phyloP scores from a whole-genome alignment of 1,140 invertebrate genomes.

The Pseudomyrmex flavicornis region DNA sequence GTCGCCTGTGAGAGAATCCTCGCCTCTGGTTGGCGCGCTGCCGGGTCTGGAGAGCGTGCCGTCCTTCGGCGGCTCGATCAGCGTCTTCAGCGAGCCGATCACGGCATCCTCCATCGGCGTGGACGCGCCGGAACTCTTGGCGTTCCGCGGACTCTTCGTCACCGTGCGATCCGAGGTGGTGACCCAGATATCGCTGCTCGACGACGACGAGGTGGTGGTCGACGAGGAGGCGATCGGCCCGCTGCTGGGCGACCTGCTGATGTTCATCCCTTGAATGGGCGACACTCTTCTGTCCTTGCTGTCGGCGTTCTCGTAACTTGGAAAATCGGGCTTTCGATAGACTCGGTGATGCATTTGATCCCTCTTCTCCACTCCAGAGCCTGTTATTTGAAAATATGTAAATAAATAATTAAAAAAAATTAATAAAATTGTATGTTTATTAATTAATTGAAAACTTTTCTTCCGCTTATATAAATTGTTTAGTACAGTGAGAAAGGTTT shows the following conservation, averaged over 20 bases:
- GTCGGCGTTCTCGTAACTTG: slow-evolving; percentile 65
- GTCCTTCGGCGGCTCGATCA: slow-evolving; percentile 79
- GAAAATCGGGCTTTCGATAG: slow-evolving; percentile 69
- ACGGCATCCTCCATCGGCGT: slow-evolving; percentile 84
- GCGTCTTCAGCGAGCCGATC: slow-evolving; percentile 78
- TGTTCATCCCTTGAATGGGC: slow-evolving; percentile 79
- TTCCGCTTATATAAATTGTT: background rate
- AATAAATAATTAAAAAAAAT: background rate
- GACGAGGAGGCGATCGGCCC: slow-evolving; percentile 74
- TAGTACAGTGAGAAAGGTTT: background rate
- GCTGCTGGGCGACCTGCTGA: slow-evolving; percentile 79
- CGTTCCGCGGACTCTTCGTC: slow-evolving; percentile 84
- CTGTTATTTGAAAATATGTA: background rate
- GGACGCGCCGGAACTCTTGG: slow-evolving; percentile 85
- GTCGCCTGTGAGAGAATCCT: slow-evolving; percentile 76
- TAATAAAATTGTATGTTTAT: background rate
- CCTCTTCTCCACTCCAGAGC: slow-evolving; percentile 65
- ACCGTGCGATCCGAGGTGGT: slow-evolving; percentile 85
- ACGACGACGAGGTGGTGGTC: slow-evolving; percentile 84
- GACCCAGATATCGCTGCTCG: slow-evolving; percentile 86
- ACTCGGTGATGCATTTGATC: slow-evolving; percentile 60
- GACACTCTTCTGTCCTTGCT: slow-evolving; percentile 79
- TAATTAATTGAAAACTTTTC: background rate
- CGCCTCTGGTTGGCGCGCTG: slow-evolving; percentile 85
- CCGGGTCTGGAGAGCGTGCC: slow-evolving; percentile 85